These are phyloP conservation scores for Drosophila kambysellisi DNA, from an alignment of 2,888 invertebrate species.

Conservation along the genomic window DNA sequence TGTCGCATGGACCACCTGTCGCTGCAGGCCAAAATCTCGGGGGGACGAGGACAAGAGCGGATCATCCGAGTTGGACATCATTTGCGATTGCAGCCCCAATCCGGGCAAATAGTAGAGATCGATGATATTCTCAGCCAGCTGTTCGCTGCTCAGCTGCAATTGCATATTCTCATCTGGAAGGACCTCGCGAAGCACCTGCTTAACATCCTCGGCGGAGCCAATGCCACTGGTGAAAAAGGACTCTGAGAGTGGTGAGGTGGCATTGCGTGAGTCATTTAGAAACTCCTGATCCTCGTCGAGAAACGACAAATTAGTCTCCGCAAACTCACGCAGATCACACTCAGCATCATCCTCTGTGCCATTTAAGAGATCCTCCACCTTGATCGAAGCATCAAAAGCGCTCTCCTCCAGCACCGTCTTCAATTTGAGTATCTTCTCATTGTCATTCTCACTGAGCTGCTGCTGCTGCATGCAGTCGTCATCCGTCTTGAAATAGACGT, in stretches of 20 bases:
- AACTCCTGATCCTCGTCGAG: slow-evolving; percentile 85
- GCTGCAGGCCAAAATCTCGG: slow-evolving; percentile 88
- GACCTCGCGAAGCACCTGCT: slow-evolving; percentile 93
- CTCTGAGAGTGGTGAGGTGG: slow-evolving; percentile 92
- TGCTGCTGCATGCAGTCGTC: slow-evolving; percentile 51
- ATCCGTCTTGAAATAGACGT: slow-evolving; percentile 80
- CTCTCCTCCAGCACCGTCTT: slow-evolving; percentile 84
- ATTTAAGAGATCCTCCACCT: slow-evolving; percentile 84
- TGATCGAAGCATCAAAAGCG: slow-evolving; percentile 82
- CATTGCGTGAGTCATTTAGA: slow-evolving; percentile 89
- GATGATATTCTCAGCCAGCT: slow-evolving; percentile 84
- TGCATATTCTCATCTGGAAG: slow-evolving; percentile 91
- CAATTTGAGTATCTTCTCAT: slow-evolving; percentile 84
- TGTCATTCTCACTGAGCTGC: slow-evolving; percentile 82
- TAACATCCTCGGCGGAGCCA: slow-evolving; percentile 94
- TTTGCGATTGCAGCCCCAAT: slow-evolving; percentile 90
- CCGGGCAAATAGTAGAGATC: slow-evolving; percentile 85
- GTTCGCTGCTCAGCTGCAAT: slow-evolving; percentile 83
- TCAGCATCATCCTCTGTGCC: slow-evolving; percentile 81
- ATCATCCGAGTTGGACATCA: slow-evolving; percentile 95
- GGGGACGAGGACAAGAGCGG: slow-evolving; percentile 93
- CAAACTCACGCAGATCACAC: slow-evolving; percentile 84
- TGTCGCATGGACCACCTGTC: slow-evolving; percentile 50
- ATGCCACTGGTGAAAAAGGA: slow-evolving; percentile 93
- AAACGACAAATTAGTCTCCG: slow-evolving; percentile 84